These are phyloP conservation scores for Himalopsyche japonica DNA, from an alignment of 2,888 invertebrate genomes.

Conservation along the genomic window DNA sequence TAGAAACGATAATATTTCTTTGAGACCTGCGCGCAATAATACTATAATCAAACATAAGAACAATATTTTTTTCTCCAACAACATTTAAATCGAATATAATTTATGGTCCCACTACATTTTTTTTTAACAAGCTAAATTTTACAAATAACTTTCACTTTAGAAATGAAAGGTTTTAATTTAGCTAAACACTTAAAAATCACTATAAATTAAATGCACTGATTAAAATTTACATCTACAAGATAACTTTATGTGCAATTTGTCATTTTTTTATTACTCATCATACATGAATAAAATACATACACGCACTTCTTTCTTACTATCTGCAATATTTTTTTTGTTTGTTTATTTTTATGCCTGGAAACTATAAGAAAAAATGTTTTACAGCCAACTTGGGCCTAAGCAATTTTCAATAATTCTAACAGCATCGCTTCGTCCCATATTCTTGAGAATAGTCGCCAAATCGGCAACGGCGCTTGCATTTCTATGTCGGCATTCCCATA, in stretches of 20 bases:
- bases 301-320: no score
- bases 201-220: no score
- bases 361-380: constrained; percentile 38
- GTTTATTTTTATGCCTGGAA: neutral
- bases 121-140: neutral
- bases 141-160: neutral
- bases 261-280: no score
- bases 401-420: constrained; percentile 69
- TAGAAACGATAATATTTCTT: neutral
- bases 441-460: constrained; percentile 72
- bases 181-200: no score
- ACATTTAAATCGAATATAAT: neutral
- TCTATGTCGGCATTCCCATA: constrained; percentile 92
- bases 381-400: constrained; percentile 57
- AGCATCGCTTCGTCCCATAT: constrained; percentile 78
- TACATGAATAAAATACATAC: no score
- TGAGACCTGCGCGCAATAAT: neutral
- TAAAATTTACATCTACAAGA: no score
- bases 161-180: no score
- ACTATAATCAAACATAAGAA: neutral
- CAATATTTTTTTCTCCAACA: neutral
- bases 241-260: no score
- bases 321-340: no score
- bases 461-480: constrained; percentile 82
- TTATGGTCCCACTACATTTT: neutral